phyloP scores from a whole-genome alignment of 2,888 invertebrate genomes.

The Sericinus montela region DNA sequence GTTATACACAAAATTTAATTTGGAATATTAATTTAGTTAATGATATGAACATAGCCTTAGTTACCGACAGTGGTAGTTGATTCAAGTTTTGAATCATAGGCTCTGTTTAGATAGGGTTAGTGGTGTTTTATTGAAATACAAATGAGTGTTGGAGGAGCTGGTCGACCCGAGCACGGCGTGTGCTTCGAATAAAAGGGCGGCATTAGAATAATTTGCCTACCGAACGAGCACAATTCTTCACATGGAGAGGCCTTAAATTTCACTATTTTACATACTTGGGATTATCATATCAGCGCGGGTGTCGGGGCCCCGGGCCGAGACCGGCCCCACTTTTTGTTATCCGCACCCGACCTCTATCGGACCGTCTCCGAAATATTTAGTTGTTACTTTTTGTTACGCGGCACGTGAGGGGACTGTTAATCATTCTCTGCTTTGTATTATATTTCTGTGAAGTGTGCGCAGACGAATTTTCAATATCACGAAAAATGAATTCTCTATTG shows the following conservation, averaged over 20 bases:
- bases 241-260: conserved; percentile 78
- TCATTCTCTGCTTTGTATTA: conserved; percentile 47
- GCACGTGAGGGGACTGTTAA: conserved; percentile 74
- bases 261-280: conserved; percentile 78
- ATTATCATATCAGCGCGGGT: conserved; percentile 76
- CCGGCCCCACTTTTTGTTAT: conserved; percentile 69
- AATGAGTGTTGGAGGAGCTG: conserved; percentile 65
- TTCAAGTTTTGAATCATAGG: conserved; percentile 52
- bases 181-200: conserved; percentile 76
- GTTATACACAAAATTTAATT: background rate
- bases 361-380: conserved; percentile 75
- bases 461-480: background rate
- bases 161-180: conserved; percentile 52
- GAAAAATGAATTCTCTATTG: background rate
- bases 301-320: conserved; percentile 45
- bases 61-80: conserved; percentile 23
- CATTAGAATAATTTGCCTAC: conserved; percentile 76
- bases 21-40: background rate
- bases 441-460: conserved; percentile 26
- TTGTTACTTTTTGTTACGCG: conserved; percentile 75
- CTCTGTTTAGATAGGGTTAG: conserved; percentile 74
- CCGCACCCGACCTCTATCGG: conserved; percentile 73
- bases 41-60: background rate
- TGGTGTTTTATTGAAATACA: conserved; percentile 76
- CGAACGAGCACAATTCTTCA: conserved; percentile 76